Evolutionary conservation across 1,140 invertebrate genomes (phyloP), one percentile per base, ranked within the genome.

Genomic region (Drosophila elegans): DNA sequence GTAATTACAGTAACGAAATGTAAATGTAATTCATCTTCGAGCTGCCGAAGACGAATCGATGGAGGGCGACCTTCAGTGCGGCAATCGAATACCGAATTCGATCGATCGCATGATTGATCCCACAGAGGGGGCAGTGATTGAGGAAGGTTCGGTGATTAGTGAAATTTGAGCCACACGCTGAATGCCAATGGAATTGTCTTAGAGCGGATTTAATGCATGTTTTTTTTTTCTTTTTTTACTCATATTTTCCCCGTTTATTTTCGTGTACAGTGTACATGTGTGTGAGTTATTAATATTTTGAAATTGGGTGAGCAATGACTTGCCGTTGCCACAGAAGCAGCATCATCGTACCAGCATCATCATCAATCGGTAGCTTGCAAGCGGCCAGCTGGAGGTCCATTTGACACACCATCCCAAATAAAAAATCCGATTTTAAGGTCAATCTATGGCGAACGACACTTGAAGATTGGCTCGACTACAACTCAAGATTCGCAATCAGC

Each of bases 301-400:
- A 83, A 86, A 86, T 83, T 88, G 83, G 83, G 79, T 83, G 83
- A 88, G 76, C 79, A 76, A 86, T 86, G 83, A 86, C 83, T 86
- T 82, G 83, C 78, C 62, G 52, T 59, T 82, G 79, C 79, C 77
- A 48, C 71, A 55, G 63, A 52, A 36, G 71, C 55, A 44, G 41
- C 57, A 54, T 59, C 25, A 62, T 59, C 60, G 63, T 54, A 73
- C 61, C 71, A 79, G 32, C 61, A 66, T 16, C 53, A 66, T 16
- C 53, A 80, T 56, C 60, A 66, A 67, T 52, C 71, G 67, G 42
- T 57, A 77, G 27, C 54, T 59, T n/a, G 41, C n/a, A 16, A 55
- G 49, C 72, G 46, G 39, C 66, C 55, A 77, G 61, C 68, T 61
- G 59, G 54, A 45, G 67, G 68, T 56, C 60, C 79, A 83, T 88